Base-by-base conservation (phyloP, 1,140 invertebrate genomes). In the Phocides pigmalion region DNA sequence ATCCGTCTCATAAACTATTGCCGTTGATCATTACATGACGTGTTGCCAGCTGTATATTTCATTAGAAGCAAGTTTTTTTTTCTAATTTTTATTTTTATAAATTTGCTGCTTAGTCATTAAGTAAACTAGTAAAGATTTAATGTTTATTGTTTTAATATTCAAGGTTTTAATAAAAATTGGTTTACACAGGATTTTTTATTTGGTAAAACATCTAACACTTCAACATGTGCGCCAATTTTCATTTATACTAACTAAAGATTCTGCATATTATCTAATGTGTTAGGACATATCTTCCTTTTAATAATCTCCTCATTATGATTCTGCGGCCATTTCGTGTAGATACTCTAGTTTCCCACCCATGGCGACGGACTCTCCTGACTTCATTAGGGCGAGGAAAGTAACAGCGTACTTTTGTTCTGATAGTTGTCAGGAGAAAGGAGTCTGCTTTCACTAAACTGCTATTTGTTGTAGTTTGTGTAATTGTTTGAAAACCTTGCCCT, bases 331-430 rank as follows among this genome's bases (percentile, higher is more conserved):
- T 87, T 0, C 89, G 88, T 0, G 95, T 96, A 0, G 94, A 93
- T 91, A 97, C 95, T 72, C 95, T 93, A 0, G 90, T 87, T 12
- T 92, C 76, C 93, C 93, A 97, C 0, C 96, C 96, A 69, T 96
- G 94, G 1, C 92, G 92, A 50, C 93, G 93, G 5, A 97, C 93
- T 70, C 96, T 92, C 74, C 92, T 94, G 0, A 92, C 92, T 91
- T 97, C 96, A 61, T 91, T 94, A 0, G 96, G 95, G 32, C 94
- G 89, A 3, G 96, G 96, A 71, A 97, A 97, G 69, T 95, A 93
- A 74, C 93, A 93, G 20, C 95, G 92, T 0, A 91, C 86, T 69
- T 91, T 91, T n/a, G 76, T 89, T 69, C 89, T 79, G 25, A 91
- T 69, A 17, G 82, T 69, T 5, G 79, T 74, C 17, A 91, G 16